A percentile compares a stretch with the other conserved stretches of the same genome.
Evolutionary conservation across 2,888 invertebrate genomes (phyloP).

Genomic region (Rotaria magnacalcarata): DNA sequence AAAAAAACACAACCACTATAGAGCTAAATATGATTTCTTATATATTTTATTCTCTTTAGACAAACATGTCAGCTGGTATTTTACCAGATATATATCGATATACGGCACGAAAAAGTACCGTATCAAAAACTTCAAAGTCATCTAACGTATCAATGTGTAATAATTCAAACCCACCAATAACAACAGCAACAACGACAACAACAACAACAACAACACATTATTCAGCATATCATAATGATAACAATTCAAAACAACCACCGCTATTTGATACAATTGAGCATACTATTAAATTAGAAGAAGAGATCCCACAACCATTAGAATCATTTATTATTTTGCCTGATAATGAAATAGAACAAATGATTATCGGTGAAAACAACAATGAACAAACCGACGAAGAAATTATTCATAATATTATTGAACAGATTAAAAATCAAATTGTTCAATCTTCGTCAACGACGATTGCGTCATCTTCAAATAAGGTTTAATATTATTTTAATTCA

Average conservation of each 20-base stretch:
- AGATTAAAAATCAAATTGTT: background rate
- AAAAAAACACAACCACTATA: too few relatives aligned
- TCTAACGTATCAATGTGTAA: background rate
- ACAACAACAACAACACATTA: background rate
- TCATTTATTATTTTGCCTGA: constrained; percentile 15
- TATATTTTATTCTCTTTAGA: too few relatives aligned
- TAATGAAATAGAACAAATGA: constrained; percentile 31
- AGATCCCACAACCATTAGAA: background rate
- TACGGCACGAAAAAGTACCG: too few relatives aligned
- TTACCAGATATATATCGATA: too few relatives aligned
- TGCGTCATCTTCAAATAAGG: background rate
- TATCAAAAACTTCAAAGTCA: too few relatives aligned
- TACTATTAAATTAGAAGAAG: constrained; percentile 7
- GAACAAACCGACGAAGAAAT: background rate
- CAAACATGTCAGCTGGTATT: too few relatives aligned
- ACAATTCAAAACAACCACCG: background rate
- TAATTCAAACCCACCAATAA: background rate
- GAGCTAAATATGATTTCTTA: too few relatives aligned
- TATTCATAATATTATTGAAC: background rate
- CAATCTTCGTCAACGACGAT: background rate
- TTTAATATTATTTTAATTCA: background rate
- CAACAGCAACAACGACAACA: too few relatives aligned
- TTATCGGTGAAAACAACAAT: background rate
- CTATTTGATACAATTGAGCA: background rate
- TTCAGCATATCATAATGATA: background rate